These are phyloP conservation scores for Xiphias gladius DNA, from an alignment of 2,113 vertebrate genomes.

Conservation along the genomic window DNA sequence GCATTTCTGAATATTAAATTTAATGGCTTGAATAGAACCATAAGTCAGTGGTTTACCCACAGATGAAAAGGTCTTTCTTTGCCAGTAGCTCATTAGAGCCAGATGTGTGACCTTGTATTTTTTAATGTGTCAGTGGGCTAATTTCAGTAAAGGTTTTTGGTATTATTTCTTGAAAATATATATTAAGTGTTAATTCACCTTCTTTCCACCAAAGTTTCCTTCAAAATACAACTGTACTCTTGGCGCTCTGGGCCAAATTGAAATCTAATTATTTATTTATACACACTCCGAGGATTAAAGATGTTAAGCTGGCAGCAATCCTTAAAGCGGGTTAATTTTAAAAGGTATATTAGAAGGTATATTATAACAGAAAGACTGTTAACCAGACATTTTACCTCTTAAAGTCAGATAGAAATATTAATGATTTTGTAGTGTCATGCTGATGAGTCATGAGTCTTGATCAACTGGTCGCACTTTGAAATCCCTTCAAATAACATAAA, in stretches of 20 bases:
- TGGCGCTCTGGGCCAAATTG: no score
- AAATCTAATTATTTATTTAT: no score
- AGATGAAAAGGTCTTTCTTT: conserved; percentile 34
- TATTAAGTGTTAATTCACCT: conserved; percentile 44
- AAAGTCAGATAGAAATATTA: background rate
- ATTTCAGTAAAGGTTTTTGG: conserved; percentile 18
- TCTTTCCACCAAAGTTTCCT: conserved; percentile 17
- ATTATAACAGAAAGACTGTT: no score
- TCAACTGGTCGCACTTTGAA: conserved; percentile 48
- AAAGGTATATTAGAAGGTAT: no score
- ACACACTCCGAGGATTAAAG: background rate
- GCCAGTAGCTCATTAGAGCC: conserved; percentile 57
- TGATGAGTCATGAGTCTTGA: background rate
- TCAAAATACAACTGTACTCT: no score
- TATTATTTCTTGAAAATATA: conserved; percentile 34
- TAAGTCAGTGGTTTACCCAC: conserved; percentile 16
- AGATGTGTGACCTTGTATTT: conserved; percentile 50
- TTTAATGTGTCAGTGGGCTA: conserved; percentile 1
- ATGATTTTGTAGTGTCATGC: background rate
- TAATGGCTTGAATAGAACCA: background rate
- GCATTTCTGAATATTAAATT: conserved; percentile 17
- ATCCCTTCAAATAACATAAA: background rate
- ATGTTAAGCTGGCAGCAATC: background rate
- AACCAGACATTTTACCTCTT: background rate
- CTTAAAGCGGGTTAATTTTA: background rate